A percentile compares a stretch with the other conserved stretches of the same genome.
Evolutionary conservation across 2,797 vertebrate species (phyloP).

Genomic region (Crenuchus spilurus): DNA sequence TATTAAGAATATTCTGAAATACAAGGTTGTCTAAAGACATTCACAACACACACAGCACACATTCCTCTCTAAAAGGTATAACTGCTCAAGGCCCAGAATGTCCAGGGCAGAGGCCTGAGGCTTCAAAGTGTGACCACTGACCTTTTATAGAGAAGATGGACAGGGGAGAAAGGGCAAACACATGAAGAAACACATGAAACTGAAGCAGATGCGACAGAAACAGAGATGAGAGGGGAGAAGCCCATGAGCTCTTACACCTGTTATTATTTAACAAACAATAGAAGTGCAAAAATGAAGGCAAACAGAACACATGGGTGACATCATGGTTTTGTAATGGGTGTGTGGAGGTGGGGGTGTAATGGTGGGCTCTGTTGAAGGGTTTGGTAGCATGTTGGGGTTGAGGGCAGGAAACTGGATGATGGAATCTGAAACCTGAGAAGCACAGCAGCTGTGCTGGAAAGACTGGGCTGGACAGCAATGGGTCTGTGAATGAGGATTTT

Average conservation of each 20-base stretch:
- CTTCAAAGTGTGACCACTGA: conserved; percentile 73
- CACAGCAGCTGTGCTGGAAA: conserved; percentile 76
- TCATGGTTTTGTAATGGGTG: conserved; percentile 75
- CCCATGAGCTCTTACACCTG: conserved; percentile 61
- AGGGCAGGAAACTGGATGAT: conserved; percentile 76
- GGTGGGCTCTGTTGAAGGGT: conserved; percentile 70
- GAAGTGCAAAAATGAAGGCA: conserved; percentile 48
- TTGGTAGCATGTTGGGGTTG: conserved; percentile 53
- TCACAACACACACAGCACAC: no score
- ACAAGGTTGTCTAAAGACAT: no score
- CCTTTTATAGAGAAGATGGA: conserved; percentile 53
- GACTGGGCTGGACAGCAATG: conserved; percentile 62
- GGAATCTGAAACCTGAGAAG: conserved; percentile 78
- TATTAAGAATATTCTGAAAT: no score
- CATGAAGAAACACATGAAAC: conserved; percentile 77
- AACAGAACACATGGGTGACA: conserved; percentile 71
- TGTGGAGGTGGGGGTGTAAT: conserved; percentile 62
- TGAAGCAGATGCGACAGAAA: conserved; percentile 77
- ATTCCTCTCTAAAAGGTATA: no score
- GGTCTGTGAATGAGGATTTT: conserved; percentile 60
- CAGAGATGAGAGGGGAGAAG: conserved; percentile 53
- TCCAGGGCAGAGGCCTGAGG: conserved; percentile 63
- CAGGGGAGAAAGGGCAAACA: conserved; percentile 69
- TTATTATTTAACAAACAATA: conserved; percentile 75
- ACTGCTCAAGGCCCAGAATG: not conserved